Conservation (phyloP, 1,140 invertebrate species). For the Luehdorfia chinensis region DNA sequence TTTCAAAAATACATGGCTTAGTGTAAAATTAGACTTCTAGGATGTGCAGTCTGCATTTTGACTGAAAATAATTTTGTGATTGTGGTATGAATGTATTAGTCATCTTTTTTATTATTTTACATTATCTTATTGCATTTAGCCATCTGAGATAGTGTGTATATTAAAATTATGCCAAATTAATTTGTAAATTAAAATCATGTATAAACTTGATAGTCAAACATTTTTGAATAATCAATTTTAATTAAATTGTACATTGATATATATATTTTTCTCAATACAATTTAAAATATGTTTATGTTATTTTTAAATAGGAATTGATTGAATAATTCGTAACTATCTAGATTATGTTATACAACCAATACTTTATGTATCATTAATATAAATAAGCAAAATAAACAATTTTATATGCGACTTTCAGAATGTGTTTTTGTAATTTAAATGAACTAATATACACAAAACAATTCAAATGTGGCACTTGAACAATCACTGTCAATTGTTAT, state of each 20-base stretch:
- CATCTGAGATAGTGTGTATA: slow-evolving; percentile 59
- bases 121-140: slow-evolving; percentile 67
- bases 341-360: slow-evolving; percentile 60
- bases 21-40: slow-evolving; percentile 51
- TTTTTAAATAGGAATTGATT: slow-evolving; percentile 49
- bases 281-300: slow-evolving; percentile 23
- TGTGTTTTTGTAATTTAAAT: too few relatives aligned
- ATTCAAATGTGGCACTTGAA: too few relatives aligned
- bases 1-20: slow-evolving; percentile 64
- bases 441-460: too few relatives aligned
- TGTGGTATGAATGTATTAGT: slow-evolving; percentile 69
- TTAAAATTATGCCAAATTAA: slow-evolving; percentile 73
- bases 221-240: slow-evolving; percentile 24
- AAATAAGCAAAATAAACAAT: slow-evolving; percentile 73
- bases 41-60: slow-evolving; percentile 58
- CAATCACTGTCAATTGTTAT: too few relatives aligned
- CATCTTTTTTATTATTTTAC: slow-evolving; percentile 57
- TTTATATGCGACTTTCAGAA: slow-evolving; percentile 73
- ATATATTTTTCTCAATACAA: slow-evolving; percentile 25
- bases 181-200: slow-evolving; percentile 54
- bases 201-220: slow-evolving; percentile 33
- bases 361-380: slow-evolving; percentile 68
- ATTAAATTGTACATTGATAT: slow-evolving; percentile 21
- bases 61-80: slow-evolving; percentile 68
- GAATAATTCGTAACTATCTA: slow-evolving; percentile 50